These are phyloP conservation scores for pig (Sus scrofa) DNA, from an alignment of 2,113 vertebrate genomes.

Conservation along the genomic window T2T-Sscrofa CM000827.6:78299501-78300000, in stretches of 20 bases:
- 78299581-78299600: neutral
- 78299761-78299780: neutral
- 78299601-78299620: neutral
- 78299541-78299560: neutral
- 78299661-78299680: neutral
- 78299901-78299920: neutral
- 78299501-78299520: no score
- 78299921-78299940: neutral
- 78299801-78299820: neutral
- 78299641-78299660: neutral
- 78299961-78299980: constrained; percentile 22
- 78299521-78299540: no score
- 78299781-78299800: neutral
- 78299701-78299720: neutral
- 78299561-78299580: neutral
- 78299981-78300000: constrained; percentile 40
- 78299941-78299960: constrained; percentile 38
- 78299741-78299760: neutral
- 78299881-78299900: neutral
- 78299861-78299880: neutral
- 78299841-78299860: neutral
- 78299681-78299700: constrained; percentile 18
- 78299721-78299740: neutral
- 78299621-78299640: neutral
- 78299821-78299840: neutral